Conservation (phyloP, 1,140 invertebrate species). For the Telenomus remus region DNA sequence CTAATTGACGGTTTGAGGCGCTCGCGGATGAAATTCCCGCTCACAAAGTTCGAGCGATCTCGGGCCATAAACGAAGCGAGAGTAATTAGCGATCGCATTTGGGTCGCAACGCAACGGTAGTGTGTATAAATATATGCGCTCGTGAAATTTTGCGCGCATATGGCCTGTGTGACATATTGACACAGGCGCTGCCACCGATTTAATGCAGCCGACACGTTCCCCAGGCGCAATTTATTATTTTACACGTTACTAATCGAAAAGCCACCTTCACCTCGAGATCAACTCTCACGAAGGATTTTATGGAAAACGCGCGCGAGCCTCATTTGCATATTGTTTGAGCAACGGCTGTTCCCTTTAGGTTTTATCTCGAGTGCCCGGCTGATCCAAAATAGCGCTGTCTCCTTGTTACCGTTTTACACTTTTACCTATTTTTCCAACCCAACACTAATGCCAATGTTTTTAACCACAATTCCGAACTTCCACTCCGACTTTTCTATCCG, state of each 20-base stretch:
- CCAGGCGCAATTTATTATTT: conserved; percentile 36
- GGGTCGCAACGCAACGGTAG: conserved; percentile 29
- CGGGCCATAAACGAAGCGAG: conserved; percentile 7
- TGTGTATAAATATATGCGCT: too few species aligned
- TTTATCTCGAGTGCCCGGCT: neutral
- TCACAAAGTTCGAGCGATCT: conserved; percentile 27
- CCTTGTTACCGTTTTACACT: neutral
- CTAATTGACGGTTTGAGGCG: conserved; percentile 23
- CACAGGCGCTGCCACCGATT: conserved; percentile 17
- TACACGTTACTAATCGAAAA: conserved; percentile 33
- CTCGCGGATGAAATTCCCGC: conserved; percentile 28
- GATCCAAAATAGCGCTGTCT: conserved; percentile 3
- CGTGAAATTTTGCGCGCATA: conserved; percentile 20
- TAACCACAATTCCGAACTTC: too few species aligned
- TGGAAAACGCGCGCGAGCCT: conserved; percentile 8
- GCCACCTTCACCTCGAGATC: conserved; percentile 3
- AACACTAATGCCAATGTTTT: neutral
- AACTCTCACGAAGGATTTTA: conserved; percentile 13
- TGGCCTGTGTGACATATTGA: conserved; percentile 36
- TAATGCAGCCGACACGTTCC: conserved; percentile 37
- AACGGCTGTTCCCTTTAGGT: neutral
- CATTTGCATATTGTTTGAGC: conserved; percentile 29
- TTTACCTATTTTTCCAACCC: neutral
- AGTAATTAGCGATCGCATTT: conserved; percentile 45
- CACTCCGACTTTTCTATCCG: too few species aligned